Evolutionary conservation across 23 tunicate species (phyloP).

Genomic region (Trididemnum clinides): DNA sequence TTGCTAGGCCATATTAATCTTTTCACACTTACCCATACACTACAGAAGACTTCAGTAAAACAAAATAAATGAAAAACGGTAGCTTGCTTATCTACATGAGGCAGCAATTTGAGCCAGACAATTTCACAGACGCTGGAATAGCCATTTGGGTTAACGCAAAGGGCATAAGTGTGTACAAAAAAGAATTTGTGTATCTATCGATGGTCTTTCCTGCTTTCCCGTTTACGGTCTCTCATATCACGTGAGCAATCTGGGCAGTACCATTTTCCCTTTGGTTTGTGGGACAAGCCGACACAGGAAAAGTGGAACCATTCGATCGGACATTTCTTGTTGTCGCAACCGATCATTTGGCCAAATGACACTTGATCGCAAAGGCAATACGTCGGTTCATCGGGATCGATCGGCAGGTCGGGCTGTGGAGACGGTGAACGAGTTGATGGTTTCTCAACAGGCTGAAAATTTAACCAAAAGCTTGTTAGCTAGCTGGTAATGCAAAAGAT

Average conservation of each 20-base stretch:
- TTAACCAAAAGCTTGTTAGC: neutral
- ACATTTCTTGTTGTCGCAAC: slow-evolving; percentile 93
- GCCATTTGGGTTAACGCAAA: no score
- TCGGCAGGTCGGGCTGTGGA: slow-evolving; percentile 70
- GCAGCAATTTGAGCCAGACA: no score
- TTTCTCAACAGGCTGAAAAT: slow-evolving; percentile 22
- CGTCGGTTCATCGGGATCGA: slow-evolving; percentile 98
- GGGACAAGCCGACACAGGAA: slow-evolving; percentile 80
- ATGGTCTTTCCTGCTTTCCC: slow-evolving; percentile 37
- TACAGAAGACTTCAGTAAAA: no score
- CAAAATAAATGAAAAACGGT: no score
- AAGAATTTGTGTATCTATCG: no score
- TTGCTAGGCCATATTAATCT: no score
- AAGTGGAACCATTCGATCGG: slow-evolving; percentile 94
- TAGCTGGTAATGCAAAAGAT: neutral
- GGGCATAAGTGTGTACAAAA: no score
- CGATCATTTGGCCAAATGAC: slow-evolving; percentile 96
- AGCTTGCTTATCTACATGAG: no score
- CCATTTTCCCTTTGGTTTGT: slow-evolving; percentile 92
- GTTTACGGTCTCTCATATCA: slow-evolving; percentile 40
- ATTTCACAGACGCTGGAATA: no score
- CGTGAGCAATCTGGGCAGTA: slow-evolving; percentile 80
- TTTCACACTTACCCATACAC: no score
- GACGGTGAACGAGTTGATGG: slow-evolving; percentile 57
- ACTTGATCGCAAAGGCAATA: slow-evolving; percentile 96